Conservation (phyloP, 2,888 invertebrate species). For the Calliopum simillimum region DNA sequence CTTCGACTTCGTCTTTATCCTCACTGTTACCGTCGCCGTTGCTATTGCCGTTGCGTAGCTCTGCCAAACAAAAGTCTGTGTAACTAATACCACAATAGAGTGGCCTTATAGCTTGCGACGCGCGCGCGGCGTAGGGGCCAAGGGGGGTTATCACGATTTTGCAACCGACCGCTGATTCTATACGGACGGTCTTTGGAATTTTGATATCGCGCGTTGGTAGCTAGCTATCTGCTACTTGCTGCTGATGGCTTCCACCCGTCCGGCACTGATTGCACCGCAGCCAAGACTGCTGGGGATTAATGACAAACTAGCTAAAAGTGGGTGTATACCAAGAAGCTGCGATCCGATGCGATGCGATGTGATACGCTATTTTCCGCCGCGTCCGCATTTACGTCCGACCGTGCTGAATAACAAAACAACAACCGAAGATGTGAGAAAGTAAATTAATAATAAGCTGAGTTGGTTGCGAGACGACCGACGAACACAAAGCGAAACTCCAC, state of each 20-base stretch:
- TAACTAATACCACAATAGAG: slow-evolving; percentile 17
- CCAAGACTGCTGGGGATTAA: slow-evolving; percentile 42
- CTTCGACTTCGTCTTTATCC: slow-evolving; percentile 7
- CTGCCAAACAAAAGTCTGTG: slow-evolving; percentile 6
- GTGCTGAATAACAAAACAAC: slow-evolving; percentile 37
- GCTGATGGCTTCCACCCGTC: slow-evolving; percentile 21
- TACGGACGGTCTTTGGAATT: neutral
- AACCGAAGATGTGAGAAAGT: slow-evolving; percentile 39
- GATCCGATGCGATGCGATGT: slow-evolving; percentile 48
- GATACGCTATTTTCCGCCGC: slow-evolving; percentile 47
- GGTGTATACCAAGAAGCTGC: slow-evolving; percentile 57
- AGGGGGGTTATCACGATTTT: neutral
- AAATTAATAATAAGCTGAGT: slow-evolving; percentile 64
- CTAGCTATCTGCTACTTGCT: slow-evolving; percentile 32
- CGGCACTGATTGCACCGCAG: slow-evolving; percentile 32
- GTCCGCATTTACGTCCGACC: slow-evolving; percentile 49
- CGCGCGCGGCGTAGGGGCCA: neutral
- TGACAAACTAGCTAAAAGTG: slow-evolving; percentile 49
- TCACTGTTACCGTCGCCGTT: neutral
- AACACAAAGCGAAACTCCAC: neutral
- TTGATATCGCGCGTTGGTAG: slow-evolving; percentile 8
- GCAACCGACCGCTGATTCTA: neutral
- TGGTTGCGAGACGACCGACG: slow-evolving; percentile 49
- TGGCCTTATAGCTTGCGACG: slow-evolving; percentile 6
- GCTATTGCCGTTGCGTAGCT: neutral